phyloP scores from a whole-genome alignment of 53 echinoderm and acorn worm genomes.

The Antedon mediterranea region DNA sequence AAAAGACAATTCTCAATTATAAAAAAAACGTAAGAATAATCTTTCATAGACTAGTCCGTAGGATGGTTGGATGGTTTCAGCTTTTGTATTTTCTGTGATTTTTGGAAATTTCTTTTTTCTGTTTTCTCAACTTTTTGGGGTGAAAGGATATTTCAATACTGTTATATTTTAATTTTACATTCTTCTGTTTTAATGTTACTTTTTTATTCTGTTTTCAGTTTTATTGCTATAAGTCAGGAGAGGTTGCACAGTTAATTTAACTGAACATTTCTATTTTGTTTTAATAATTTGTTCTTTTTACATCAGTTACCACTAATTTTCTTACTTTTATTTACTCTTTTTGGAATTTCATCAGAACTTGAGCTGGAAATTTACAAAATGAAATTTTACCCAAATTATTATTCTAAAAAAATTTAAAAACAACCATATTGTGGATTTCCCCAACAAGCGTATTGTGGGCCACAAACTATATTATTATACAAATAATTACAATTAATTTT shows the following conservation, averaged over 20 bases:
- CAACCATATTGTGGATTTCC: no score
- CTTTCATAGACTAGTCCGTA: conserved; percentile 1
- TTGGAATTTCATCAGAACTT: not conserved
- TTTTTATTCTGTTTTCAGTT: not conserved
- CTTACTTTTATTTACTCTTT: not conserved
- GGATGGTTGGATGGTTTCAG: not conserved
- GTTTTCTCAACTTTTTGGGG: not conserved
- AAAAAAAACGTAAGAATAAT: not conserved
- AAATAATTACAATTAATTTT: no score
- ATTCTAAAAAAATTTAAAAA: no score
- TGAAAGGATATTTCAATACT: conserved; percentile 1
- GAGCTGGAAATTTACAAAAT: not conserved
- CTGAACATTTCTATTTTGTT: not conserved
- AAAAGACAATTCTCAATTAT: not conserved
- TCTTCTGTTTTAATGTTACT: no score
- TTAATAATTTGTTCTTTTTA: not conserved
- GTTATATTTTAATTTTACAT: not conserved
- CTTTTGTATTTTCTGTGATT: not conserved
- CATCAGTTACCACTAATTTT: not conserved
- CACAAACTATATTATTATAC: no score
- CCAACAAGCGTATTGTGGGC: no score
- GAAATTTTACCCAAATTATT: no score
- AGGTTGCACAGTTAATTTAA: not conserved
- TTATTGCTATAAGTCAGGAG: not conserved
- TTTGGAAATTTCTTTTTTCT: not conserved